phyloP scores from a whole-genome alignment of 1,140 invertebrate species.

The Temnothorax nylanderi region DNA sequence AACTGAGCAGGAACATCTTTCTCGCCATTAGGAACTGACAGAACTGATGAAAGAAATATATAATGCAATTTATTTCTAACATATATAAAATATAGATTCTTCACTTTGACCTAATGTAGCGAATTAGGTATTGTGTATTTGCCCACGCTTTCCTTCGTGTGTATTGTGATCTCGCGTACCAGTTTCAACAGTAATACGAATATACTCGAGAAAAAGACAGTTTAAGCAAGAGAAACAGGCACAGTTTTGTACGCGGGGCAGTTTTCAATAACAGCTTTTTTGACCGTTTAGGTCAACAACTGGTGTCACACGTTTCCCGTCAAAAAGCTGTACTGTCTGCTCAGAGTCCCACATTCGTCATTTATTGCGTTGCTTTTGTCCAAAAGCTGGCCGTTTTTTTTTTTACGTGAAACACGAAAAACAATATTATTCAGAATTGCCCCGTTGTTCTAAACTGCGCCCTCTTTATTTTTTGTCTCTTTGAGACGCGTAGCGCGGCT shows the following conservation, averaged over 20 bases:
- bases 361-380: constrained; percentile 9
- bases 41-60: not conserved
- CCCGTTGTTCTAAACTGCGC: not conserved
- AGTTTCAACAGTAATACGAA: not conserved
- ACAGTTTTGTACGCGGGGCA: not conserved
- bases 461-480: not conserved
- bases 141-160: not conserved
- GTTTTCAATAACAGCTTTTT: constrained; percentile 35
- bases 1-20: not conserved
- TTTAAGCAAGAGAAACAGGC: constrained; percentile 4
- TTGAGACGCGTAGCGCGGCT: not conserved
- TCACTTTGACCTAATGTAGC: not conserved
- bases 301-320: not conserved
- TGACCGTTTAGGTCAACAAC: not conserved
- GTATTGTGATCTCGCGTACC: not conserved
- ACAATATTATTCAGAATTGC: constrained; percentile 22
- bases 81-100: not conserved
- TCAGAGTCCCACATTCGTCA: not conserved
- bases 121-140: not conserved
- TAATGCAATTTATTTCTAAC: constrained; percentile 9
- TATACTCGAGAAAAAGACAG: not conserved
- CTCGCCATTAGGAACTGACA: constrained; percentile 27
- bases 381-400: not conserved
- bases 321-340: not conserved
- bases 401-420: not conserved